These are phyloP conservation scores for Hipposideros larvatus DNA, from an alignment of 2,797 vertebrate genomes.

Conservation along the genomic window DNA sequence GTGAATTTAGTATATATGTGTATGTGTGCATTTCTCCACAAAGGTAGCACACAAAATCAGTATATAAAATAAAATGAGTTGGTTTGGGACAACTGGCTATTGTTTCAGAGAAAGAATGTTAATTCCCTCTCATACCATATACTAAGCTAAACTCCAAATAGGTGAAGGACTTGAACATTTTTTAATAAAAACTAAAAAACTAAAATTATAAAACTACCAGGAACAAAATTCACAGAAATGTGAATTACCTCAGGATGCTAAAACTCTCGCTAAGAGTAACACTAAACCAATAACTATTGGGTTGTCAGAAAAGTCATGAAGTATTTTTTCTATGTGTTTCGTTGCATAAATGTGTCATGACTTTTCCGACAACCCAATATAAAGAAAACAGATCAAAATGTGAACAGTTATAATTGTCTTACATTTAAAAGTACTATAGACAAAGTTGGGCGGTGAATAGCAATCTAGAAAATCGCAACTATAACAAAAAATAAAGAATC, in stretches of 20 bases:
- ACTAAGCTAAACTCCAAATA: constrained; percentile 6
- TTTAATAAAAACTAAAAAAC: constrained; percentile 40
- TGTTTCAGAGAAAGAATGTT: constrained; percentile 22
- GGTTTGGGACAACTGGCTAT: background rate
- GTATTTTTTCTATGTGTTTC: no score
- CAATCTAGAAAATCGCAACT: background rate
- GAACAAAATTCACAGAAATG: constrained; percentile 46
- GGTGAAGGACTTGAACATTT: background rate
- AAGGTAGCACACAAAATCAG: background rate
- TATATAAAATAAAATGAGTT: constrained; percentile 49
- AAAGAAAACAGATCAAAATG: background rate
- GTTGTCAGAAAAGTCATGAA: no score
- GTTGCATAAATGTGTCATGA: no score
- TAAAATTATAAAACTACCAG: background rate
- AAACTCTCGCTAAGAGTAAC: constrained; percentile 6
- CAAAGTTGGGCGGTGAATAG: background rate
- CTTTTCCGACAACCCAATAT: background rate
- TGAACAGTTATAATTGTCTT: background rate
- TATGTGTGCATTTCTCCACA: background rate
- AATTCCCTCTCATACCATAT: background rate
- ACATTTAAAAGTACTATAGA: background rate
- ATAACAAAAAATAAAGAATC: background rate
- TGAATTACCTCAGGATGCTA: background rate
- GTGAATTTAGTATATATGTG: background rate
- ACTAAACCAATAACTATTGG: background rate